phyloP scores from a whole-genome alignment of 2,113 vertebrate genomes.

The Eclectus roratus region DNA sequence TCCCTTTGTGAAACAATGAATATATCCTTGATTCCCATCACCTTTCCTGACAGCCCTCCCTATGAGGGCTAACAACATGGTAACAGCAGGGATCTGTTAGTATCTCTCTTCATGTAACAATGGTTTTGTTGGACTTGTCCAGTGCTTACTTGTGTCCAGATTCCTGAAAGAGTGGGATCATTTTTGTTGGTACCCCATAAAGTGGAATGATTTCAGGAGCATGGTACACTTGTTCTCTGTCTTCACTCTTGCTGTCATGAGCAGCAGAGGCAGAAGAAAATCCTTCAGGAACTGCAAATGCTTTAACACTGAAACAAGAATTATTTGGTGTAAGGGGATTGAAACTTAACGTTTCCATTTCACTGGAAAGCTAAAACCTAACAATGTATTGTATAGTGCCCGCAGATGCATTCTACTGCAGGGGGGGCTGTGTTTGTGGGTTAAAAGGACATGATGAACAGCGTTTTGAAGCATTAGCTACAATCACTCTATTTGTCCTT shows the following conservation, averaged over 20 bases:
- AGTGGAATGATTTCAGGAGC: conserved; percentile 88
- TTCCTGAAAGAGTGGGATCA: conserved; percentile 88
- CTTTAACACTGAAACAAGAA: conserved; percentile 79
- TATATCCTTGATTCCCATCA: not conserved
- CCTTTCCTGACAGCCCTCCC: not conserved
- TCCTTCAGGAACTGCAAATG: conserved; percentile 77
- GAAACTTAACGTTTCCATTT: not conserved
- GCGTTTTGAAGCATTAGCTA: not conserved
- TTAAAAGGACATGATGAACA: not conserved
- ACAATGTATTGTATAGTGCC: not conserved
- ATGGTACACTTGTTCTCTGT: conserved; percentile 77
- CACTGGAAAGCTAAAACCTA: not conserved
- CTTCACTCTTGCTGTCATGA: conserved; percentile 60
- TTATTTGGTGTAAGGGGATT: not conserved
- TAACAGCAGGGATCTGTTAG: not conserved
- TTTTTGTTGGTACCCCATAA: conserved; percentile 84
- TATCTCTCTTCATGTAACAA: not conserved
- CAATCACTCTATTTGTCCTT: not conserved
- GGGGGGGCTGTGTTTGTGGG: not conserved
- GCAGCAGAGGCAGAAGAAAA: conserved; percentile 62
- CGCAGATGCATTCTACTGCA: not conserved
- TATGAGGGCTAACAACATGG: not conserved
- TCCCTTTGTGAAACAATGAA: not conserved
- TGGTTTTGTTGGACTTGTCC: not conserved
- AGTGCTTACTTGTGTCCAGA: conserved; percentile 84